Base-by-base conservation (phyloP, 2,888 invertebrate genomes). In the Hermodice carunculata region DNA sequence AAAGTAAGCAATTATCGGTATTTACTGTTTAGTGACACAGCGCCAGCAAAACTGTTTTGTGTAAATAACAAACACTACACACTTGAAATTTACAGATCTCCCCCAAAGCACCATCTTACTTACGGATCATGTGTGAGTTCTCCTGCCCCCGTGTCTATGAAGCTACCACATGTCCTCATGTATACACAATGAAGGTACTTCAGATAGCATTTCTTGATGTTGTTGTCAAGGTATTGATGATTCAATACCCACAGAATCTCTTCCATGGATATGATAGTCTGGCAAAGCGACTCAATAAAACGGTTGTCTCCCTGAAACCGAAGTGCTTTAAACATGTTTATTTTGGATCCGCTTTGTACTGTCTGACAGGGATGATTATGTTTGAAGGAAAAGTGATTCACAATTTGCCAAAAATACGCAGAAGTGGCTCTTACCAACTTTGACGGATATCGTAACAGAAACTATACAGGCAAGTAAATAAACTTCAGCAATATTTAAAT, bases 241-340 rank as follows among this genome's bases (percentile, higher is more conserved):
- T 82, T 84, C n/a, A 86, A 70, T 6, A 84, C 76, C 73, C 76
- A 76, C 49, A 86, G 74, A 4, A 85, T 69, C 56, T 86, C 86
- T 17, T 85, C 85, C 70, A 84, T 77, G 2, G 83, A 80, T 34
- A 85, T 69, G 56, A 85, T 83, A 6, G 84, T 84, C 72, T 85
- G 85, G 58, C 85, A 85, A 26, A 86, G 75, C 0, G 85, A 85
- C 73, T 86, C 85, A 3, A 86, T 85, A 68, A 85, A 84, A 73
- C 83, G 81, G 70, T 86, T 86, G 65, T 85, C 85, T n/a, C 85
- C 85, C 83, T 83, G 68, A 1, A 59, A 34, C 11, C 17, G n/a
- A n/a, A n/a, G n/a, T n/a, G n/a, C n/a, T n/a, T n/a, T n/a, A n/a
- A n/a, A n/a, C n/a, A n/a, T n/a, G n/a, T n/a, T n/a, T n/a, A n/a